Evolutionary conservation across 1,140 invertebrate genomes (phyloP).

Genomic region (Drosophila teissieri): DNA sequence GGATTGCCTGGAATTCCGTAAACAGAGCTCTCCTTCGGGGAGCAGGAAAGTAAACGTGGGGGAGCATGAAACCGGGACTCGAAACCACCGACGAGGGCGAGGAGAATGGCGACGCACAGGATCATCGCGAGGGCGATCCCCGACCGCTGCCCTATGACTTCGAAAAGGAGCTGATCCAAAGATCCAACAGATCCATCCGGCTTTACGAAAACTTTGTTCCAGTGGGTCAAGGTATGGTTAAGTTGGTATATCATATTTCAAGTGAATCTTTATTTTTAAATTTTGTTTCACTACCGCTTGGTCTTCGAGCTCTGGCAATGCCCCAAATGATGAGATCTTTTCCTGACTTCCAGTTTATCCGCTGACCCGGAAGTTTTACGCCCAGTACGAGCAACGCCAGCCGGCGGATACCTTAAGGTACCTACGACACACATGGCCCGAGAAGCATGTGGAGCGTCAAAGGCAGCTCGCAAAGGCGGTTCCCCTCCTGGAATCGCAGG

Average conservation of each 20-base stretch:
- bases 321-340: background rate
- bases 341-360: constrained; percentile 54
- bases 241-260: too few species aligned
- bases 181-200: constrained; percentile 67
- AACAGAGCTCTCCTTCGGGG: constrained; percentile 11
- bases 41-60: constrained; percentile 8
- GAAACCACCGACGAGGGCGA: constrained; percentile 29
- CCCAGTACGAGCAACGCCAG: constrained; percentile 54
- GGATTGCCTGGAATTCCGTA: constrained; percentile 7
- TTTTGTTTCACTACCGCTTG: too few species aligned
- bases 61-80: constrained; percentile 46
- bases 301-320: too few species aligned
- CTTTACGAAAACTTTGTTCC: constrained; percentile 59
- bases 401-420: constrained; percentile 25
- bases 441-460: constrained; percentile 37
- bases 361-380: constrained; percentile 72
- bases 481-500: constrained; percentile 65
- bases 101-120: constrained; percentile 46
- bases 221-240: constrained; percentile 55
- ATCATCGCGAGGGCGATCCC: constrained; percentile 67
- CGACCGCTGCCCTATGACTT: constrained; percentile 71
- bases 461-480: constrained; percentile 16
- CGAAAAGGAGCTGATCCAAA: constrained; percentile 76
- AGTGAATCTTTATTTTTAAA: too few species aligned
- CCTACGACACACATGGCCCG: constrained; percentile 33